Conservation (phyloP, 1,140 invertebrate genomes). For the Pararge aegeria region DNA sequence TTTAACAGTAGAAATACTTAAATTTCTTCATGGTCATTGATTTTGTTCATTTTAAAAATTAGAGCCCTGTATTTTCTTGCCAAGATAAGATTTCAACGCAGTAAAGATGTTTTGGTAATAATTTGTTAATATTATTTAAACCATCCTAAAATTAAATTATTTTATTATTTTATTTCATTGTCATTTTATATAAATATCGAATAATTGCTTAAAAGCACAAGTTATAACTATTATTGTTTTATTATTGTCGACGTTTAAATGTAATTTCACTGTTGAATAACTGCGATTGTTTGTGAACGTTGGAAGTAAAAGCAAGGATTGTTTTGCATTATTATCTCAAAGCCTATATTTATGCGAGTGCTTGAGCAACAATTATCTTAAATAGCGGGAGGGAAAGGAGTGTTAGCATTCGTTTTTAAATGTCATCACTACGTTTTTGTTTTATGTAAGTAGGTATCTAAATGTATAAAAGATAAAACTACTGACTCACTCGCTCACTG, state of each 20-base stretch:
- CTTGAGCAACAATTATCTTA: conserved; percentile 1
- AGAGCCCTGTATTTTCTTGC: no score
- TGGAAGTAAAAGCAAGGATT: background rate
- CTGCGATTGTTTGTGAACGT: conserved; percentile 3
- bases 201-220: background rate
- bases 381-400: background rate
- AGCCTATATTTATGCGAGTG: conserved; percentile 1
- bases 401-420: background rate
- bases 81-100: no score
- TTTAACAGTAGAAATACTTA: no score
- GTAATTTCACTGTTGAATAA: conserved; percentile 5
- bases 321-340: conserved; percentile 5
- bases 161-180: no score
- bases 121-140: no score
- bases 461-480: no score
- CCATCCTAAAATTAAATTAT: no score
- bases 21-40: no score
- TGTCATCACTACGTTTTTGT: background rate
- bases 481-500: no score
- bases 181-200: background rate
- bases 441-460: no score
- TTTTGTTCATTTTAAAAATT: no score
- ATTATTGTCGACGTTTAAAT: conserved; percentile 3
- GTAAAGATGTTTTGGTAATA: no score
- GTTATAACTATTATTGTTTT: conserved; percentile 1